These are phyloP conservation scores for Drosophila rellima DNA, from an alignment of 2,888 invertebrate genomes.

Conservation along the genomic window DNA sequence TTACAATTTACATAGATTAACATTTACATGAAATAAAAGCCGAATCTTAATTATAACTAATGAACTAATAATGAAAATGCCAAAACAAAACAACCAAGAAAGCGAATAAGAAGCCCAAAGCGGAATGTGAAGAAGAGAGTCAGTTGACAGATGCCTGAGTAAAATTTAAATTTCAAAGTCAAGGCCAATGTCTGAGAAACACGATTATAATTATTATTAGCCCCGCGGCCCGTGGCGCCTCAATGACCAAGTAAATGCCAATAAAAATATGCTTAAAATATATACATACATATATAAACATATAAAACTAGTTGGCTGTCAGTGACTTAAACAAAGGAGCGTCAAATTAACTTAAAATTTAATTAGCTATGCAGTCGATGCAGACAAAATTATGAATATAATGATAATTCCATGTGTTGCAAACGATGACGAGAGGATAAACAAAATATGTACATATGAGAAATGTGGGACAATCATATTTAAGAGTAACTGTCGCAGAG, in stretches of 20 bases:
- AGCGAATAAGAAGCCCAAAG: slow-evolving; percentile 30
- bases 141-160: slow-evolving; percentile 16
- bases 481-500: slow-evolving; percentile 18
- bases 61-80: slow-evolving; percentile 23
- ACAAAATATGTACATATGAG: slow-evolving; percentile 9
- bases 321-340: slow-evolving; percentile 22
- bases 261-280: slow-evolving; percentile 33
- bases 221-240: slow-evolving; percentile 24
- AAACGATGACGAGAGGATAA: slow-evolving; percentile 6
- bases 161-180: slow-evolving; percentile 62
- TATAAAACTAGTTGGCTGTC: slow-evolving; percentile 29
- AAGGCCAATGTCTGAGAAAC: slow-evolving; percentile 49
- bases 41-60: slow-evolving; percentile 50
- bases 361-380: slow-evolving; percentile 22
- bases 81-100: slow-evolving; percentile 38
- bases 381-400: slow-evolving; percentile 10
- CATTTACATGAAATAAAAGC: slow-evolving; percentile 44
- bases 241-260: slow-evolving; percentile 29
- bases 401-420: neutral
- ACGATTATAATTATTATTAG: slow-evolving; percentile 35
- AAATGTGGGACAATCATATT: slow-evolving; percentile 44
- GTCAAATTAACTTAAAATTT: slow-evolving; percentile 24
- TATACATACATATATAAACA: neutral
- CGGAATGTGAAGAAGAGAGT: slow-evolving; percentile 27
- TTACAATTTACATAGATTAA: slow-evolving; percentile 28